These are phyloP conservation scores for Clarias laeviceps DNA, from an alignment of 2,797 vertebrate genomes.

Conservation along the genomic window DNA sequence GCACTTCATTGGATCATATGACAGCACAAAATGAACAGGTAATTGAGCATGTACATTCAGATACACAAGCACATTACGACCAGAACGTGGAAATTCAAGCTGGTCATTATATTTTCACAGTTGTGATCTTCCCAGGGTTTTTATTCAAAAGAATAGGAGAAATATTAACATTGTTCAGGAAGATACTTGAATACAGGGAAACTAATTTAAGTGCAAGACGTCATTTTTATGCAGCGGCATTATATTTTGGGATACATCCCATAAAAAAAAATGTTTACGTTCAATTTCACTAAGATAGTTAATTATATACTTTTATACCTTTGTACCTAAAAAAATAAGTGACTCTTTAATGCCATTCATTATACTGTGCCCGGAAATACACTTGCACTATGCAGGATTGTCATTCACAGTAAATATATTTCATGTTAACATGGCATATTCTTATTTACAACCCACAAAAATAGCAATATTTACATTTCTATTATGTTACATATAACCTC, in stretches of 20 bases:
- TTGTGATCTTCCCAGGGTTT: not conserved
- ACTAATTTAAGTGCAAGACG: conserved; percentile 5
- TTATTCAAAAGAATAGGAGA: not conserved
- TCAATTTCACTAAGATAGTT: conserved; percentile 16
- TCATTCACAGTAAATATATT: conserved; percentile 75
- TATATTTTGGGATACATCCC: not conserved
- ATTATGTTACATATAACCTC: conserved; percentile 57
- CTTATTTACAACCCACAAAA: conserved; percentile 73
- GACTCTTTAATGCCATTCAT: conserved; percentile 48
- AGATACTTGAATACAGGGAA: conserved; percentile 1
- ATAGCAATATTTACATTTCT: conserved; percentile 75
- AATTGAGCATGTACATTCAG: conserved; percentile 25
- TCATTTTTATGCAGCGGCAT: not conserved
- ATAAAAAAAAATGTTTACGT: not conserved
- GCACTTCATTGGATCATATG: conserved; percentile 22
- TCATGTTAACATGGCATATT: conserved; percentile 59
- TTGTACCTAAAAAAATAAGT: conserved; percentile 46
- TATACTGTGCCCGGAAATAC: conserved; percentile 45
- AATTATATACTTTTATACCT: conserved; percentile 5
- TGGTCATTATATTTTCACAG: conserved; percentile 30
- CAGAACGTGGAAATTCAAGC: conserved; percentile 1
- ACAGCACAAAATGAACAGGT: conserved; percentile 27
- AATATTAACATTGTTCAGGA: not conserved
- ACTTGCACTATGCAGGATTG: conserved; percentile 68
- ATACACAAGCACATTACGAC: conserved; percentile 8